Evolutionary conservation across 2,113 vertebrate species (phyloP).

Genomic region (Rhagologus leucostigma): DNA sequence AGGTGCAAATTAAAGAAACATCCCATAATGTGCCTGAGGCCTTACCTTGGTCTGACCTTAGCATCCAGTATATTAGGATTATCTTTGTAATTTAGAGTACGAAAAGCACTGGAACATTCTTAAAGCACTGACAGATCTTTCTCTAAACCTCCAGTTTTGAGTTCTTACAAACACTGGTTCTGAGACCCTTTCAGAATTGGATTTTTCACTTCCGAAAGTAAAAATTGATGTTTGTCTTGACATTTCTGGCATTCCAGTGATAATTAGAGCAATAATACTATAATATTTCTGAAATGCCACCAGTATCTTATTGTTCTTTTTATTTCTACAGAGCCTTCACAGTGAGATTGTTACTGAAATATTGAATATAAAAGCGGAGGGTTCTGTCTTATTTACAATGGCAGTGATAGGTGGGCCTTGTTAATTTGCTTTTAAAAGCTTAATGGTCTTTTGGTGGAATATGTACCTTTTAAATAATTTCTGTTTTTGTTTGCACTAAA

Average conservation of each 20-base stretch:
- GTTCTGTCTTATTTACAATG: neutral
- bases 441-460: neutral
- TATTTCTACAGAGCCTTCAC: neutral
- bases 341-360: neutral
- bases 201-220: neutral
- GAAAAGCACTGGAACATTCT: neutral
- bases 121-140: neutral
- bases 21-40: neutral
- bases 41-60: neutral
- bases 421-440: slow-evolving; percentile 4
- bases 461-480: slow-evolving; percentile 2
- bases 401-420: neutral
- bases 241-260: neutral
- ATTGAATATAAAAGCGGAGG: neutral
- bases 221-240: neutral
- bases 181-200: neutral
- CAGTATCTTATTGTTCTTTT: neutral
- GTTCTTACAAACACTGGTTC: neutral
- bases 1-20: neutral
- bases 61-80: neutral
- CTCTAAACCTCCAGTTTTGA: neutral
- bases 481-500: slow-evolving; percentile 4
- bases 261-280: neutral
- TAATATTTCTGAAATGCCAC: neutral
- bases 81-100: neutral